Evolutionary conservation across 2,888 invertebrate species (phyloP), one percentile per base, ranked within the genome.

Genomic region (Dyspetes luteomarginatus): DNA sequence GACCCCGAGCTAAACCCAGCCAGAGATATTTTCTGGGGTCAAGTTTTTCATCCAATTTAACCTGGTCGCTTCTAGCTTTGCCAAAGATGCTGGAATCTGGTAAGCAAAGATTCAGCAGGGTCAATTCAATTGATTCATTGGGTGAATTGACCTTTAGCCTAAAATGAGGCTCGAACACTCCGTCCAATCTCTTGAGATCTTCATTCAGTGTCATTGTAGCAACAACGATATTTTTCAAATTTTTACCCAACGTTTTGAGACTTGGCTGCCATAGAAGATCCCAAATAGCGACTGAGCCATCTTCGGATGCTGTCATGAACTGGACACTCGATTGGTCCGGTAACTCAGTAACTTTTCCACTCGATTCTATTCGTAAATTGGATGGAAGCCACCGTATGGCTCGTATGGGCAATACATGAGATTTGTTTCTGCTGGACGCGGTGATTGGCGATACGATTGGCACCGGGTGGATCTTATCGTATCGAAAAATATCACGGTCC

Each of bases 211-310:
- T 65, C 83, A 84, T 78, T 22, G 82, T 67, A 5, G 78, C 79
- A 4, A 77, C 19, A 7, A 82, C 83, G n/a, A 82, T 41, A 19
- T 43, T 77, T 17, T 68, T 79, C 12, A 84, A 58, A n/a, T 62
- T 84, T 50, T 84, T 86, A 9, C 74, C 72, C n/a, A 78, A 62
- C 7, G 84, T 81, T 36, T 78, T 68, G 50, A 83, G 62, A 15
- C 84, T 83, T 12, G 91, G 90, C 81, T 89, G 90, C 76, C 81
- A 85, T 3, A 84, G 79, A 9, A 92, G 79, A 74, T 91, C 90
- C 93, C 93, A 93, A 62, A 91, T 81, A 0, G 86, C 86, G 0
- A 92, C 68, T 0, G 84, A 85, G 0, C 92, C 92, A 41, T 91
- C 91, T 45, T 87, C 85, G 3, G 91, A 90, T 3, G 85, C 83